A percentile compares a stretch with the other conserved stretches of the same genome.
Evolutionary conservation across 2,888 invertebrate species (phyloP).

Genomic region (Lasioglossum figueresi): DNA sequence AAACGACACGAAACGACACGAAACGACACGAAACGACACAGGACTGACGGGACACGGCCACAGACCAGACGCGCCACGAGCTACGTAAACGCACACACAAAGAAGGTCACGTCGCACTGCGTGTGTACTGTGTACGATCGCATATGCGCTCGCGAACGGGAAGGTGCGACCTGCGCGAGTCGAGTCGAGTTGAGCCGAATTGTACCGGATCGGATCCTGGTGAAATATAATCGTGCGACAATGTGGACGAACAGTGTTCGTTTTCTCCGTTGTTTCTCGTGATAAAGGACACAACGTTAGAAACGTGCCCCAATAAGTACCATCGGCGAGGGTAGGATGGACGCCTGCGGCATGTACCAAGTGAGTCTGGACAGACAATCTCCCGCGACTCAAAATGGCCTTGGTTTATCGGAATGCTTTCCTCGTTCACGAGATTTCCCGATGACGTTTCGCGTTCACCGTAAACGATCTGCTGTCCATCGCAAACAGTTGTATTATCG

Average conservation of each 20-base stretch:
- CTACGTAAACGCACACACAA: slow-evolving; percentile 50
- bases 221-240: slow-evolving; percentile 30
- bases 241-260: slow-evolving; percentile 38
- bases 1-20: background rate
- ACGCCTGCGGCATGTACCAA: slow-evolving; percentile 83
- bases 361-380: slow-evolving; percentile 76
- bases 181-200: background rate
- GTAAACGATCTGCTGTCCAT: background rate
- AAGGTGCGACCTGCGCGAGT: slow-evolving; percentile 27
- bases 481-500: slow-evolving; percentile 18
- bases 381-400: slow-evolving; percentile 77
- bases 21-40: background rate
- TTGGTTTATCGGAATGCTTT: slow-evolving; percentile 64
- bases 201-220: slow-evolving; percentile 22
- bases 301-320: slow-evolving; percentile 14
- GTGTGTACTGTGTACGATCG: slow-evolving; percentile 22
- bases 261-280: slow-evolving; percentile 15
- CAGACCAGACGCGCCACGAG: slow-evolving; percentile 55
- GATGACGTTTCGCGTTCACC: background rate
- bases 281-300: slow-evolving; percentile 31
- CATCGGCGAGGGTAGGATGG: slow-evolving; percentile 74
- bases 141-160: slow-evolving; percentile 39
- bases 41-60: background rate
- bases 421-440: slow-evolving; percentile 20
- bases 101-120: slow-evolving; percentile 50